Conservation (phyloP, 2,888 invertebrate genomes). For the Plagodis dolabraria region DNA sequence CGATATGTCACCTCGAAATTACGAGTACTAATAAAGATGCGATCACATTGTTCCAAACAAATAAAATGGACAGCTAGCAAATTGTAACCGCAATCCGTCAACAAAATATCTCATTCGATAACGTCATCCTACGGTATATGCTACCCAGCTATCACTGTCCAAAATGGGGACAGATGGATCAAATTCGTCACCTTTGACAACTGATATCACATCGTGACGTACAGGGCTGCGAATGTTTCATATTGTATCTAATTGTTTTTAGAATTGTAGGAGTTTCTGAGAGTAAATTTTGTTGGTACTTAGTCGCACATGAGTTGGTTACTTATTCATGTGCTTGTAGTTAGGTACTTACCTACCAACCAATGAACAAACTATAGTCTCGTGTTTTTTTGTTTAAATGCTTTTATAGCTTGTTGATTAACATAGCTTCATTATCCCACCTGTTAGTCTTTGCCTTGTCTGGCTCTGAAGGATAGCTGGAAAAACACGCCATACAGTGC, state of each 20-base stretch:
- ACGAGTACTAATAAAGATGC: too few relatives aligned
- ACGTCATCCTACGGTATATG: not conserved
- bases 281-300: constrained; percentile 9
- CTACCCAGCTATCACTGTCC: constrained; percentile 1
- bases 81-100: constrained; percentile 1
- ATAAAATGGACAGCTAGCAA: constrained; percentile 2
- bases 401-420: too few relatives aligned
- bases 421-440: too few relatives aligned
- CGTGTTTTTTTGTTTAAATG: too few relatives aligned
- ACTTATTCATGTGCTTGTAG: too few relatives aligned
- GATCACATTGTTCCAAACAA: too few relatives aligned
- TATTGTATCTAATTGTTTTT: constrained; percentile 11
- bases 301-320: too few relatives aligned
- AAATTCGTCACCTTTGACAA: constrained; percentile 17
- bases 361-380: too few relatives aligned
- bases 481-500: too few relatives aligned
- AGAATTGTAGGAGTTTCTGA: not conserved
- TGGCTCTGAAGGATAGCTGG: too few relatives aligned
- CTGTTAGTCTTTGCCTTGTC: too few relatives aligned
- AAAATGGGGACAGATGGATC: constrained; percentile 8
- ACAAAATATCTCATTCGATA: constrained; percentile 1
- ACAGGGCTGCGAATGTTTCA: constrained; percentile 17
- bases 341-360: not conserved
- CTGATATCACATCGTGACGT: constrained; percentile 20
- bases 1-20: too few relatives aligned